Base-by-base conservation (phyloP, 1,140 invertebrate genomes). In the Cepaea nemoralis region DNA sequence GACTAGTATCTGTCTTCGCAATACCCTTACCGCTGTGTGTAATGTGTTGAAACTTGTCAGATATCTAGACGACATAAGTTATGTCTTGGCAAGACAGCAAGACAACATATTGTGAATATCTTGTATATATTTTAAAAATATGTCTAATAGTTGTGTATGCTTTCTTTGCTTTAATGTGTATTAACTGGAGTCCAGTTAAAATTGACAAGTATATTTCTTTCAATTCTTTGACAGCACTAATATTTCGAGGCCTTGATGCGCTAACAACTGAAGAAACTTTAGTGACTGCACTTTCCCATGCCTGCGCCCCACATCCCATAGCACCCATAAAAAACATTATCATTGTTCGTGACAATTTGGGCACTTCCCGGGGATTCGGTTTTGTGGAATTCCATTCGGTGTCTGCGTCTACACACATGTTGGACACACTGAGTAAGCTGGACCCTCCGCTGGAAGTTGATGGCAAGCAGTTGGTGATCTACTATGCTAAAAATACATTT, bases 191-290 rank as follows among this genome's bases (percentile, higher is more conserved):
- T n/a, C n/a, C n/a, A n/a, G n/a, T n/a, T n/a, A 45, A 45, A 45
- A 45, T 45, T 45, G 8, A 19, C 19, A 19, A 27, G n/a, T 69
- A 33, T 45, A 10, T 55, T 55, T 55, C 5, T 55, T 27, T 0
- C 16, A 8, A n/a, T 78, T 24, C 73, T 50, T 37, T 82, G 81
- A 74, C 90, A 96, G 95, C 95, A 70, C 93, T 98, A 19, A 93
- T 98, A 86, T 92, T 98, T 80, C 93, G 96, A 79, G 96, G 96
- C 87, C 91, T 98, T 76, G 96, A 97, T 89, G 94, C 95, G 0
- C 86, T 96, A 31, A 95, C 96, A 1, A 97, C 95, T 0, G 96
- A 98, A 92, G 96, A 97, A 88, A 94, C 94, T 27, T 93, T 98
- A 77, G 94, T 95, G 84, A 86, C 83, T 67, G 92, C 92, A 50